Evolutionary conservation across 1,140 invertebrate species (phyloP), one percentile per base, ranked within the genome.

Genomic region (Panulirus ornatus): DNA sequence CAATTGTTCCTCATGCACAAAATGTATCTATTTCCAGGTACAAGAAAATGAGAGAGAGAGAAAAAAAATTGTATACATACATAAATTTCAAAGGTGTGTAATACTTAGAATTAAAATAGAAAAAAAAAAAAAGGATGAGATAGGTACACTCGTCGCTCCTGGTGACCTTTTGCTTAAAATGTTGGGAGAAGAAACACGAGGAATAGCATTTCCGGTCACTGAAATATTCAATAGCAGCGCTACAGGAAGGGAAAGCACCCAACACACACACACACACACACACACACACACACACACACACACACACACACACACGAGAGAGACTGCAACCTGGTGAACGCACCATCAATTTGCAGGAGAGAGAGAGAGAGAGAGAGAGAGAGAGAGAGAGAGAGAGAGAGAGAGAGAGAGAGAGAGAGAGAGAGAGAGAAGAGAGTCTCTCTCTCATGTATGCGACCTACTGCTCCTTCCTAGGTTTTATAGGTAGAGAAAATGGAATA

Each of bases 231-330:
- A 22, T 6, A 16, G 19, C 8, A 16, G 19, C 27, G 19, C 1
- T 16, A 22, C 1, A 63, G 58, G 19, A 63, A 63, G 27, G n/a
- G n/a, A 9, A 22, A 58, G n/a, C n/a, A n/a, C n/a, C n/a, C n/a
- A n/a, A n/a, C n/a, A n/a, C n/a, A n/a, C n/a, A n/a, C n/a, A n/a
- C n/a, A n/a, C n/a, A n/a, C n/a, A n/a, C n/a, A 58, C 58, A 8
- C 8, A 63, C 58, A 63, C 6, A 63, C 58, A 63, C 58, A 63
- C 58, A 63, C 58, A 63, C 58, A 63, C 58, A 63, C 58, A 63
- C 58, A 63, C 58, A 27, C 58, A 63, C 6, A 63, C 58, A 63
- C 8, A 8, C 58, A 2, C 1, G 19, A 2, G 58, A 27, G 19
- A 63, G 58, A 63, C 58, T 22, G n/a, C 19, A 22, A 22, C 19